Percentiles rank a stretch among this genome's conserved stretches.
Evolutionary conservation across 35 echinoderm and acorn worm genomes (phyloP).

Genomic region (Acanthaster planci): DNA sequence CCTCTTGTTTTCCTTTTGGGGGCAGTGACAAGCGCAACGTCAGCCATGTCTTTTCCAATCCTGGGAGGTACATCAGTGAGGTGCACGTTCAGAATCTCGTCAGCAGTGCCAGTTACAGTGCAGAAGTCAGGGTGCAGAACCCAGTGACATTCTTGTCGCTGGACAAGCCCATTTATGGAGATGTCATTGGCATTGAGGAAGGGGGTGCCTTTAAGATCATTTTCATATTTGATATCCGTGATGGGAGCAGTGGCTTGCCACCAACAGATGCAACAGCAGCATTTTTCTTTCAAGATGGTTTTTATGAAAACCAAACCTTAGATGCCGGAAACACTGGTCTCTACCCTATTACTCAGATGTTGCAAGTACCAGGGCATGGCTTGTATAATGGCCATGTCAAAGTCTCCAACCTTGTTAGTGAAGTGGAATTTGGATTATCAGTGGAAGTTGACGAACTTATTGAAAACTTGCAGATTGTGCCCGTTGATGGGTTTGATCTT

Average conservation of each 20-base stretch:
- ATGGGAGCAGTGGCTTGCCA: background rate
- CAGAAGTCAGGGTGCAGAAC: background rate
- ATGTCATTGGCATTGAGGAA: background rate
- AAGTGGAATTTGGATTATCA: background rate
- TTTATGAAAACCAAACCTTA: background rate
- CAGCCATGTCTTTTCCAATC: background rate
- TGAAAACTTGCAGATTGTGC: background rate
- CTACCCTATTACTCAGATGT: constrained; percentile 1
- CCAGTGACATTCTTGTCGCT: background rate
- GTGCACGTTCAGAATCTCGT: constrained; percentile 7
- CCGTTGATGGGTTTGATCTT: background rate
- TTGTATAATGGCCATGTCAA: background rate
- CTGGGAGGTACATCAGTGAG: background rate
- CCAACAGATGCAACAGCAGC: constrained; percentile 2
- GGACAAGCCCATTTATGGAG: background rate
- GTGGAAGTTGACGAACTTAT: constrained; percentile 9
- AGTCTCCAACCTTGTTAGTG: constrained; percentile 19
- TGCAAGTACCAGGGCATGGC: background rate
- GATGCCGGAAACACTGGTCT: background rate
- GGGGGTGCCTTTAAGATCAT: background rate
- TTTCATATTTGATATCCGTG: background rate
- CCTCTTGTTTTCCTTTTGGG: background rate
- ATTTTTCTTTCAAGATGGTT: background rate
- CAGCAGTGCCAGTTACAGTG: background rate
- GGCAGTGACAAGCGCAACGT: background rate